Evolutionary conservation across 2,888 invertebrate genomes (phyloP), one percentile per base, ranked within the genome.

Genomic region (Drosophila melanosoma): DNA sequence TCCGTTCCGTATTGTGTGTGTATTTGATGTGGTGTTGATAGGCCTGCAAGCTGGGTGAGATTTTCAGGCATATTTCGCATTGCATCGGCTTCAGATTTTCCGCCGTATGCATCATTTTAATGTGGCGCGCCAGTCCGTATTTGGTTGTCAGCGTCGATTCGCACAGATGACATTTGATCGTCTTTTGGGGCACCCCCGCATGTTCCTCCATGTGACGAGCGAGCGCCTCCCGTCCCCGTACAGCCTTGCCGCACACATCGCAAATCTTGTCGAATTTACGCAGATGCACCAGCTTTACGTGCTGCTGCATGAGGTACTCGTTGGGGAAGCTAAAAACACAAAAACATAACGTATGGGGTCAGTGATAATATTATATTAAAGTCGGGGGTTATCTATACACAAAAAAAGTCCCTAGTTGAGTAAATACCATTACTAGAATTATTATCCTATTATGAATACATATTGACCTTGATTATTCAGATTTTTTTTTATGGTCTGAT

Each of bases 191-290:
- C 0, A 83, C 84, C 1, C 91, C 91, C n/a, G 89, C 77, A 66
- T 93, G 93, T 51, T 92, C 91, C 52, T 89, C 75, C 85, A 91
- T 91, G 74, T 93, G 93, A 0, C 90, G 83, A 45, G 76, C 87
- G 60, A 92, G 83, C 33, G 89, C 90, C 29, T 89, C 91, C 0
- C 88, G 82, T 0, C 91, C 90, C 0, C 90, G 81, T 48, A 93
- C 84, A 1, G 91, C 86, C 70, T 92, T 92, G 1, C 93, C 93
- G 20, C 93, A 93, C 32, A 92, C 89, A 42, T 92, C 91, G 71
- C 93, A 93, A 15, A 92, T 87, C 75, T 91, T 92, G 15, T 89
- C 90, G 54, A 91, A 92, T 12, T 83, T 83, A 56, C 92, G 90
- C 35, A 91, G 72, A 65, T 93, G 92, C 35, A 92, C 92, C 23